Evolutionary conservation across 2,113 vertebrate genomes (phyloP), one percentile per base, ranked within the genome.

Genomic region (Heterochromis multidens): DNA sequence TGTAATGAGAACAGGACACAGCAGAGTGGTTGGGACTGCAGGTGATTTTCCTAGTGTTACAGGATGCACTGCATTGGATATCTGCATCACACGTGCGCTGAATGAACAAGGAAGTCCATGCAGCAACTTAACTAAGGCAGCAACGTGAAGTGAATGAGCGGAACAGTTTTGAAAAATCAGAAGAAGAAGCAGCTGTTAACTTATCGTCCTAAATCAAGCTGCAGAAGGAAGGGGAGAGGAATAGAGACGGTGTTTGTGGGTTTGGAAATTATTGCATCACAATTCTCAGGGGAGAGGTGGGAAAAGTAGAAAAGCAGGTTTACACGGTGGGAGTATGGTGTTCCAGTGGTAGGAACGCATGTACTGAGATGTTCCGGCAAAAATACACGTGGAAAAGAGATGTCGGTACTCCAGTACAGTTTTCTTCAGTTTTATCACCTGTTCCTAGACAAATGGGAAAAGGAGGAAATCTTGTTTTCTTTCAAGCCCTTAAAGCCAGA

Each of bases 1-100:
- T 84, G 76, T 90, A 88, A 91, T 90, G 84, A 89, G 90, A 89
- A 90, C 81, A 90, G 88, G 91, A 89, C 87, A 90, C 77, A 90
- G 91, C 84, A 89, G 83, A 87, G 72, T 59, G 87, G 54, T 52
- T 17, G 40, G 65, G 86, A 84, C 88, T 23, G 58, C 33, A 82
- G 84, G 63, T 84, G 81, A 84, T 86, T 84, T 87, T 77, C 81
- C 84, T 74, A 78, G 84, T 54, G 7, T 67, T 86, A 84, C 77
- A 77, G 82, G 78, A 84, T 80, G 61, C 76, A 56, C 58, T 2
- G 46, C 77, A 87, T 58, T 76, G 63, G 85, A 77, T 85, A 77
- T 87, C 81, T 82, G 67, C 79, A 49, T 56, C 31, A 25, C 62
- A 46, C 57, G 65, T 84, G 90, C 74, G 31, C 52, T 1, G 82